Evolutionary conservation across 2,113 vertebrate species (phyloP), one percentile per base, ranked within the genome.

Genomic region (Corvus moneduloides): DNA sequence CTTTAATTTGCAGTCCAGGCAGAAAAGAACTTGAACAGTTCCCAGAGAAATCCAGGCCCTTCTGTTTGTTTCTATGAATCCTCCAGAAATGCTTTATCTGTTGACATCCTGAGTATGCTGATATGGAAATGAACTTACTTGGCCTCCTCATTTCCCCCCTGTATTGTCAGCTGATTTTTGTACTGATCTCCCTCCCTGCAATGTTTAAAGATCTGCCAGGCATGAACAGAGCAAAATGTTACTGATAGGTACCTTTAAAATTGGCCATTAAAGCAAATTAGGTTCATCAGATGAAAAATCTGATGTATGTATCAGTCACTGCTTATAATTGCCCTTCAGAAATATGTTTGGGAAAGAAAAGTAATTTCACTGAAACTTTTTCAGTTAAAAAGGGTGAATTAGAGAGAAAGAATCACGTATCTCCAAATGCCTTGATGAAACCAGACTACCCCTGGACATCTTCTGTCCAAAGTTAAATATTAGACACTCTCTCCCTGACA

Each of bases 381-480:
- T 7, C 7, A 1, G 39, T 48, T 66, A 16, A 87, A 89, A 68
- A 76, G 6, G 32, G 26, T 67, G n/a, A 30, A 37, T 12, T 41
- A 43, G 66, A 64, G 63, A 7, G 3, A 63, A 64, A 69, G 32
- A 83, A 64, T 44, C 33, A 12, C 1, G 0, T 24, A 23, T 67
- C 41, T 93, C 41, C 62, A 75, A 73, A 89, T 46, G 64, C 39
- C 54, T 23, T n/a, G 59, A 85, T 75, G 59, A 88, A 94, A 81
- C 33, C n/a, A 44, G 41, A 71, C 75, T 74, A 86, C 13, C 35
- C 28, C 59, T 37, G 54, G 71, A 76, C 49, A 44, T 32, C 54
- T 82, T 81, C 49, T 86, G 21, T 52, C 62, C 35, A 7, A 83
- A 95, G 88, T 93, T 95, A 97, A 97, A 96, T 73, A 88, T 69